These are phyloP conservation scores for Drosophila ercepeae DNA, from an alignment of 1,140 invertebrate genomes.

Conservation along the genomic window DNA sequence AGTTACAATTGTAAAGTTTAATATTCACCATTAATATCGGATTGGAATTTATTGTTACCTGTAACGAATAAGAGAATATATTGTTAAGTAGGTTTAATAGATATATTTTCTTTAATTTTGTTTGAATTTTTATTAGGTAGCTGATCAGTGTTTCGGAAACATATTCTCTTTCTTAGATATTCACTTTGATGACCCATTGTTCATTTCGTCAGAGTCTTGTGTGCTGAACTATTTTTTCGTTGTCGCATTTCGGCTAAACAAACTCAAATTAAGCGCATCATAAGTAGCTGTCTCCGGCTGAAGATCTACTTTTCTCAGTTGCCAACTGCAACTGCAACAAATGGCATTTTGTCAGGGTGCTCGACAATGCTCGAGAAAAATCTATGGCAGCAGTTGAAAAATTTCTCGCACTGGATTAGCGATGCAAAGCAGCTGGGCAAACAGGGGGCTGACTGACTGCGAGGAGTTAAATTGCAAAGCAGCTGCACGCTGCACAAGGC, in stretches of 20 bases:
- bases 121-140: not conserved
- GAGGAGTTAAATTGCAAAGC: conserved; percentile 45
- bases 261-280: conserved; percentile 72
- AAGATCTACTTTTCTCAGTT: conserved; percentile 41
- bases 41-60: conserved; percentile 8
- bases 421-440: conserved; percentile 40
- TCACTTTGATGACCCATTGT: not conserved
- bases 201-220: not conserved
- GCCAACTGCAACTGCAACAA: conserved; percentile 58
- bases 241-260: conserved; percentile 50
- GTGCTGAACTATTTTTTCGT: conserved; percentile 22
- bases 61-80: not conserved
- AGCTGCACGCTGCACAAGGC: conserved; percentile 73
- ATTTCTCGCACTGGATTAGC: conserved; percentile 66
- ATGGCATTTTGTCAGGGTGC: conserved; percentile 49
- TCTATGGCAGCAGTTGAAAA: conserved; percentile 56
- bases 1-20: conserved; percentile 4
- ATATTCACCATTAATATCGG: conserved; percentile 16
- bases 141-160: no score
- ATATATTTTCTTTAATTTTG: not conserved
- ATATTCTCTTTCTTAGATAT: no score
- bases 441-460: not conserved
- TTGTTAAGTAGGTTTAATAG: no score
- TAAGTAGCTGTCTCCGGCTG: conserved; percentile 16
- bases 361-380: conserved; percentile 63